Evolutionary conservation across 2,113 vertebrate species (phyloP), one percentile per base, ranked within the genome.

Genomic region (Notothenia coriiceps): DNA sequence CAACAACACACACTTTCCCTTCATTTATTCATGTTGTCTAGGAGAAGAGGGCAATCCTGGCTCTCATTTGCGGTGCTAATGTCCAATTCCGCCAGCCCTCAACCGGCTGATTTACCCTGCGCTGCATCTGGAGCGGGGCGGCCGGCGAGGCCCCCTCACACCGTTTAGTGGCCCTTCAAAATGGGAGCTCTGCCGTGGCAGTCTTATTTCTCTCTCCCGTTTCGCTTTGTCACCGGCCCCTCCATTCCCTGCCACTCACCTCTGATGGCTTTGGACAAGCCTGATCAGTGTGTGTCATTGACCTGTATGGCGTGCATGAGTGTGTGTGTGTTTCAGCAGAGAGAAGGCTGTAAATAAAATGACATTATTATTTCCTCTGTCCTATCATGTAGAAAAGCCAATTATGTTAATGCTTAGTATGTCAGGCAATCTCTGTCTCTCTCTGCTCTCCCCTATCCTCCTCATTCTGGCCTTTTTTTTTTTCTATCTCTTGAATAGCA

Each of bases 301-400:
- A 99, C 98, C 97, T 98, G 97, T 95, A 95, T 94, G 18, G 94
- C 51, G 77, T 82, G 96, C 96, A 96, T 95, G 96, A 96, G 96
- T 97, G 97, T 97, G 98, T 97, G 97, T 94, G 98, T 96, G 97
- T 96, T 97, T 97, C 96, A 35, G 80, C 69, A 57, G 71, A 87
- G 77, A 85, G 88, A 93, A 93, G 96, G 97, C 97, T 99, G 98
- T 99, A 99, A 99, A 99, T 99, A 99, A 99, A 99, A 99, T 99
- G 98, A 99, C 98, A 99, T 99, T 99, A 99, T 99, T 99, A 99
- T 99, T 99, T 99, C 97, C 97, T 99, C 97, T 99, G 98, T 99
- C 98, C 98, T 96, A 97, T 99, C 98, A 99, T 99, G 98, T 99
- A 99, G 98, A 99, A 99, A 98, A 99, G 98, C 98, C 98, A 99